phyloP scores from a whole-genome alignment of 2,888 invertebrate species.

The Bugulina stolonifera region DNA sequence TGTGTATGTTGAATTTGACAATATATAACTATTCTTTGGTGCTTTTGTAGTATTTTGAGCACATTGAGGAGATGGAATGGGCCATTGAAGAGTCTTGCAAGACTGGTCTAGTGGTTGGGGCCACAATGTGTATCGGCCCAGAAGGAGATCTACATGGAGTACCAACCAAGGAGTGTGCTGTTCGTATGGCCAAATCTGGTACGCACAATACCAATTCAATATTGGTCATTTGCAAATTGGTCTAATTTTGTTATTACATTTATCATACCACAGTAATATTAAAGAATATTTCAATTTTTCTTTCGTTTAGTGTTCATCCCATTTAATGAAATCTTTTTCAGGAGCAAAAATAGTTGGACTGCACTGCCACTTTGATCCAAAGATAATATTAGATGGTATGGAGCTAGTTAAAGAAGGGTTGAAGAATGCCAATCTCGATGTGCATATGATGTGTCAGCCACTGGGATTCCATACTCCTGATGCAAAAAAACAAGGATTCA shows the following conservation, averaged over 20 bases:
- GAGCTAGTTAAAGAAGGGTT: constrained; percentile 48
- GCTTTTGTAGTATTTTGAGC: constrained; percentile 47
- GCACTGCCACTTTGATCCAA: constrained; percentile 53
- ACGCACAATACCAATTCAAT: too few relatives aligned
- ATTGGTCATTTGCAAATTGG: too few relatives aligned
- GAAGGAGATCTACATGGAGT: constrained; percentile 51
- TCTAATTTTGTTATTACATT: too few relatives aligned
- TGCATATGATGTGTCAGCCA: constrained; percentile 49
- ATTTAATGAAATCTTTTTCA: too few relatives aligned
- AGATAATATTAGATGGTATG: constrained; percentile 40
- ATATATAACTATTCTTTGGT: neutral
- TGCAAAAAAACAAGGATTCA: constrained; percentile 52
- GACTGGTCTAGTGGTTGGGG: constrained; percentile 45
- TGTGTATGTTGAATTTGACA: constrained; percentile 25
- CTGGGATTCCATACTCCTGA: constrained; percentile 43
- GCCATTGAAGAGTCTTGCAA: constrained; percentile 49
- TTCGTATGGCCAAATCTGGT: constrained; percentile 52
- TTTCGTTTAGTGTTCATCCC: too few relatives aligned
- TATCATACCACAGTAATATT: too few relatives aligned
- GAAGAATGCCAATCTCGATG: constrained; percentile 40
- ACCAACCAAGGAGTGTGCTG: constrained; percentile 48
- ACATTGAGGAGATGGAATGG: constrained; percentile 53
- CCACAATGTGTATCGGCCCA: constrained; percentile 54
- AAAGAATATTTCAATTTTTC: too few relatives aligned
- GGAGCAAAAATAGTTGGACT: constrained; percentile 49